phyloP scores from a whole-genome alignment of 2,797 vertebrate species.

The Enteromius argenteus region DNA sequence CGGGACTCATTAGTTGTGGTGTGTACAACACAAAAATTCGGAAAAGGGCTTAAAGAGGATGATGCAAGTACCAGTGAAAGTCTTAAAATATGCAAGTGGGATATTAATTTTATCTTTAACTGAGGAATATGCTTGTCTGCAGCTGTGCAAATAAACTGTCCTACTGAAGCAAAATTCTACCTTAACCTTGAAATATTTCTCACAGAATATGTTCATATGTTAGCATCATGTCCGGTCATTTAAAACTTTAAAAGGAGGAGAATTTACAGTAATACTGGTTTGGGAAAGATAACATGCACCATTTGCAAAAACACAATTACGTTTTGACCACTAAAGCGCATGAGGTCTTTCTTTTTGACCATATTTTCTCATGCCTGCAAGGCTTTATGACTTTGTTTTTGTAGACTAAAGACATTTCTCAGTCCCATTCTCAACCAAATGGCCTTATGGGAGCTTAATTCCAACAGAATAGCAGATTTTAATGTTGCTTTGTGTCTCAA shows the following conservation, averaged over 20 bases:
- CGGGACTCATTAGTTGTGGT: conserved; percentile 75
- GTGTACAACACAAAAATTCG: conserved; percentile 9
- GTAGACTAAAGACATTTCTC: conserved; percentile 13
- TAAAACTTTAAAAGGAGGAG: conserved; percentile 4
- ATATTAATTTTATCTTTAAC: conserved; percentile 65
- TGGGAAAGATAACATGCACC: conserved; percentile 36
- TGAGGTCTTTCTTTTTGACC: neutral
- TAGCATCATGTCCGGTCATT: conserved; percentile 36
- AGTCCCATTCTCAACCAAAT: conserved; percentile 14
- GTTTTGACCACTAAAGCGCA: conserved; percentile 5
- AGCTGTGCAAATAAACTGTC: conserved; percentile 14
- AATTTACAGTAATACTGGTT: conserved; percentile 21
- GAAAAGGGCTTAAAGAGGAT: conserved; percentile 2
- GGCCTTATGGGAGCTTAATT: conserved; percentile 35
- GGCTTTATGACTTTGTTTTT: conserved; percentile 38
- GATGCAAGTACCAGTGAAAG: conserved; percentile 19
- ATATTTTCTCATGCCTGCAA: conserved; percentile 39
- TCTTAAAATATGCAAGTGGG: conserved; percentile 57
- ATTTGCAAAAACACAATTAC: conserved; percentile 45
- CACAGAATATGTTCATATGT: conserved; percentile 25
- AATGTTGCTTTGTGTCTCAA: neutral
- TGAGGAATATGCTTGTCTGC: conserved; percentile 59
- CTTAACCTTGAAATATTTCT: conserved; percentile 32
- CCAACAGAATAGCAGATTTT: neutral
- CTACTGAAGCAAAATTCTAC: neutral